Base-by-base conservation (phyloP, 2,113 vertebrate species). In the Puma concolor region DNA sequence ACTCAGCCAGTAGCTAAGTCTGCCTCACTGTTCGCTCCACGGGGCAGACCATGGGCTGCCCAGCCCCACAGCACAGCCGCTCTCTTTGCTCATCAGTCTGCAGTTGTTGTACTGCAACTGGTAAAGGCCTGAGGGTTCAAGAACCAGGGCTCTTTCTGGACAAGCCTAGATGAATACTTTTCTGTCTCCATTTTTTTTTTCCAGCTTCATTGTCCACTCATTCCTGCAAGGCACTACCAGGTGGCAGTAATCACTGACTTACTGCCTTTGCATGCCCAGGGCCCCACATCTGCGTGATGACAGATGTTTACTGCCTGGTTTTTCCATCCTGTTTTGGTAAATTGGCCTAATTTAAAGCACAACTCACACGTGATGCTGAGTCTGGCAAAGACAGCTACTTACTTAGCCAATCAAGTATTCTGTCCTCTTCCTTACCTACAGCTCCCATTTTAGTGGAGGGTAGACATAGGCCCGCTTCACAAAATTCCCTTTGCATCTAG, bases 281-380 rank as follows among this genome's bases (percentile, higher is more conserved):
- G 14, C 52, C 36, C 60, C 33, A 27, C 48, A 57, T 77, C 63
- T 94, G 64, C 50, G 12, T 4, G 16, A 1, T 29, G 63, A 38
- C 27, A 88, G 81, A 54, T 88, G 57, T 77, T 87, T 52, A 50
- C 36, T 25, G 4, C 33, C 50, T 60, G 64, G 25, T 8, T 90
- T 92, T 94, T 84, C 71, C 31, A 4, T 88, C 69, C 54, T 94
- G 84, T 91, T 84, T 90, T 57, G 36, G 41, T 44, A 95, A 95
- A 92, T 38, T 36, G 15, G 60, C 8, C 71, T 91, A 71, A 74
- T 74, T 87, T 74, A 87, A 93, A 91, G 29, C 13, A 67, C 17
- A 23, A 12, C 64, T 94, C 85, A 84, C 88, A 57, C 0, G 11
- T 44, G 57, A 71, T 52, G 10, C 25, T 50, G 44, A 88, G 44